Percentiles rank a stretch among this genome's conserved stretches.
Evolutionary conservation across 2,888 invertebrate genomes (phyloP).

Genomic region (Blastobasis lacticolella): DNA sequence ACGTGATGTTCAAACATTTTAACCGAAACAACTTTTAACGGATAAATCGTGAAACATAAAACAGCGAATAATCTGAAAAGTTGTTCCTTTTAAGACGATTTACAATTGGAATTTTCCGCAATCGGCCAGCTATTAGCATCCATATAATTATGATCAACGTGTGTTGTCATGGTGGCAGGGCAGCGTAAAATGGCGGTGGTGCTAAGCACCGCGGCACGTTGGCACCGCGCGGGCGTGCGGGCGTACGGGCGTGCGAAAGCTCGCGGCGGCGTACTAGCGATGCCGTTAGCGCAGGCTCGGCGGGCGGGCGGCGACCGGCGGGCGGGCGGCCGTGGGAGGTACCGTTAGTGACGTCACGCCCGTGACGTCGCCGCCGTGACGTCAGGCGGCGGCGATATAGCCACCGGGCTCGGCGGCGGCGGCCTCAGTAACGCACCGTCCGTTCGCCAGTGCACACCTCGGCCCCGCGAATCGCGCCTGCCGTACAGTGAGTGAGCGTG

Average conservation of each 20-base stretch:
- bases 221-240: constrained; percentile 16
- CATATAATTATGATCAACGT: no score
- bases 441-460: constrained; percentile 64
- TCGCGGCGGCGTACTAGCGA: constrained; percentile 56
- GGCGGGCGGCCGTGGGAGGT: constrained; percentile 72
- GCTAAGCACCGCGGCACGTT: background rate
- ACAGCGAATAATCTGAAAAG: no score
- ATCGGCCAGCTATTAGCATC: no score
- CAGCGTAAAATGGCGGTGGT: background rate
- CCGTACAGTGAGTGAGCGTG: constrained; percentile 67
- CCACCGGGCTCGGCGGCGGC: constrained; percentile 69
- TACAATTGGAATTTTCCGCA: no score
- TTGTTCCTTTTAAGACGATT: no score
- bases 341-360: constrained; percentile 70
- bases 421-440: constrained; percentile 74
- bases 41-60: no score
- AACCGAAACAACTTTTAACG: no score
- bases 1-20: no score
- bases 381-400: constrained; percentile 71
- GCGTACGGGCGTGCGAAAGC: constrained; percentile 56
- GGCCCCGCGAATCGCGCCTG: constrained; percentile 51
- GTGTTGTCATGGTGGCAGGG: no score
- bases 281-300: constrained; percentile 74
- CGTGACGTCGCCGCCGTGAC: constrained; percentile 66
- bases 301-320: constrained; percentile 57